A percentile compares a stretch with the other conserved stretches of the same genome.
These are phyloP conservation scores for Gobius niger DNA, from an alignment of 2,113 vertebrate genomes.

Conservation along the genomic window DNA sequence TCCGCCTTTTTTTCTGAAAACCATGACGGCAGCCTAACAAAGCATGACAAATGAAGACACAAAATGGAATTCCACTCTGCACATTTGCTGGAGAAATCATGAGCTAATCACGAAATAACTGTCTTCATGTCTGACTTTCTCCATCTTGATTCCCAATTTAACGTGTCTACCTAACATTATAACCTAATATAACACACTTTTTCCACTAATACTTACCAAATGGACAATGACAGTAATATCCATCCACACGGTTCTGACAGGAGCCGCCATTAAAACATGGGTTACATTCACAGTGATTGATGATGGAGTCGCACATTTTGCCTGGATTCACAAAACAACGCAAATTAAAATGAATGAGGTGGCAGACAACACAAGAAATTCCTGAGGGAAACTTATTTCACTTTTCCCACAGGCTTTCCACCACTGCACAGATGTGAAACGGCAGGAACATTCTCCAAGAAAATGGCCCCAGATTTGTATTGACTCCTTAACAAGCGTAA, in stretches of 20 bases:
- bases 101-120: constrained; percentile 6
- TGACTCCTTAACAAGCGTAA: constrained; percentile 15
- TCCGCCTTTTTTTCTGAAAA: neutral
- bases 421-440: constrained; percentile 45
- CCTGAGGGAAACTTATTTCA: constrained; percentile 40
- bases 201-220: constrained; percentile 87
- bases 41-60: constrained; percentile 36
- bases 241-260: constrained; percentile 91
- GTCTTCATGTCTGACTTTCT: constrained; percentile 23
- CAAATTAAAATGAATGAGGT: constrained; percentile 78
- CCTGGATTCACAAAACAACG: constrained; percentile 87
- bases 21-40: neutral
- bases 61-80: constrained; percentile 38
- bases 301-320: constrained; percentile 89
- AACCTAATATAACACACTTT: constrained; percentile 14
- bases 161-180: neutral
- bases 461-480: constrained; percentile 16
- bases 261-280: constrained; percentile 98
- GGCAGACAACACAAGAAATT: constrained; percentile 62
- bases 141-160: constrained; percentile 39
- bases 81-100: constrained; percentile 40
- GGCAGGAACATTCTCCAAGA: constrained; percentile 23
- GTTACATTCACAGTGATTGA: constrained; percentile 98
- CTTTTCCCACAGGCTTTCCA: constrained; percentile 46
- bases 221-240: constrained; percentile 94